phyloP scores from a whole-genome alignment of 2,888 invertebrate species.

The Adelognathus sp. region DNA sequence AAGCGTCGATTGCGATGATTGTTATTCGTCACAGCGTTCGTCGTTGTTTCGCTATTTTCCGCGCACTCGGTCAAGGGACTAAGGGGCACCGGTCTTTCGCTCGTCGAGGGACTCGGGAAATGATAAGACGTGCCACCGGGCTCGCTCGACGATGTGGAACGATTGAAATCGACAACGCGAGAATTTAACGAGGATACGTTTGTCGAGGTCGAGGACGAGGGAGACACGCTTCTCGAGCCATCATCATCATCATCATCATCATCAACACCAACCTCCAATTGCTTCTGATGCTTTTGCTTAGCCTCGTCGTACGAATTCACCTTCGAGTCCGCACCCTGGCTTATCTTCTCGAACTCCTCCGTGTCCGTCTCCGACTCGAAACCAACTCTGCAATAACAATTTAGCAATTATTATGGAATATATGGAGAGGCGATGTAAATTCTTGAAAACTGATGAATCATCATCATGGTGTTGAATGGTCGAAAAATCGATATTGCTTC shows the following conservation, averaged over 20 bases:
- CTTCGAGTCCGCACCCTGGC: conserved; percentile 82
- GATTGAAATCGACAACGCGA: conserved; percentile 64
- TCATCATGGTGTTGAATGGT: too few species aligned
- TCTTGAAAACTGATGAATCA: too few species aligned
- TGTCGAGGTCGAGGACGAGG: conserved; percentile 76
- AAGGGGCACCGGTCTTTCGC: conserved; percentile 70
- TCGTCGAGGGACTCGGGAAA: conserved; percentile 70
- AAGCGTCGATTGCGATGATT: conserved; percentile 31
- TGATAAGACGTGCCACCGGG: conserved; percentile 69
- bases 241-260: conserved; percentile 63
- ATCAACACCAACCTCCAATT: conserved; percentile 78
- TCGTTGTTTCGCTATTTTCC: conserved; percentile 66
- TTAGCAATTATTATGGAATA: too few species aligned
- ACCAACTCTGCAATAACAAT: conserved; percentile 83
- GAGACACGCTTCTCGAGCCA: conserved; percentile 75
- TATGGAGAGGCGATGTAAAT: too few species aligned
- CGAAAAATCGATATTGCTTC: too few species aligned
- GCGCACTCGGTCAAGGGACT: conserved; percentile 76
- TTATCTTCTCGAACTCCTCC: conserved; percentile 91
- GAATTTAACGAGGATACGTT: conserved; percentile 75
- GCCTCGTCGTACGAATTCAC: conserved; percentile 71
- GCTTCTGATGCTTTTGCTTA: conserved; percentile 70
- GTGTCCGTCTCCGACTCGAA: conserved; percentile 92
- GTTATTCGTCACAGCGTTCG: conserved; percentile 24
- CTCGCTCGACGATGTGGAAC: conserved; percentile 72